phyloP scores from a whole-genome alignment of 2,797 vertebrate species.

The Rhincodon typus region DNA sequence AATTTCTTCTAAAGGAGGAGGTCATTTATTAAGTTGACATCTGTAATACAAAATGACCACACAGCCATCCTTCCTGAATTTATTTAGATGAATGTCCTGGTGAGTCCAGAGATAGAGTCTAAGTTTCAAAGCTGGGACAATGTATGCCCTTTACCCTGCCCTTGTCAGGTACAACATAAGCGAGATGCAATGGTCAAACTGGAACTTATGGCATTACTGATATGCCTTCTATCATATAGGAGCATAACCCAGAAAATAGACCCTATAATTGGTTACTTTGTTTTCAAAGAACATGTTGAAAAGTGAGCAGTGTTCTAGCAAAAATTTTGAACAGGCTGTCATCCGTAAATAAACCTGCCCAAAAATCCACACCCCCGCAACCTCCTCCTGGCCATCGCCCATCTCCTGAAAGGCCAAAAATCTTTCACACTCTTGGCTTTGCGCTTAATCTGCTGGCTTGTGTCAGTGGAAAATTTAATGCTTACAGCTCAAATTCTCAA shows the following conservation, averaged over 20 bases:
- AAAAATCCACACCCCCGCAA: background rate
- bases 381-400: too few species aligned
- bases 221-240: too few species aligned
- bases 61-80: background rate
- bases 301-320: background rate
- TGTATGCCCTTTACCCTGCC: background rate
- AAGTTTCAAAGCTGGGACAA: background rate
- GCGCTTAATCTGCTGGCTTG: background rate
- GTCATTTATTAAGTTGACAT: background rate
- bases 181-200: background rate
- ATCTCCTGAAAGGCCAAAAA: background rate
- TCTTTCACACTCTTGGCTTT: background rate
- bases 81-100: background rate
- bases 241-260: background rate
- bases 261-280: background rate
- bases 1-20: background rate
- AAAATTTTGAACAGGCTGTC: background rate
- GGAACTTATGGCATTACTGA: background rate
- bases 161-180: too few species aligned
- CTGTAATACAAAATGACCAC: background rate
- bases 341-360: background rate
- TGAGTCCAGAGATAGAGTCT: background rate
- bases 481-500: background rate
- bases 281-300: background rate
- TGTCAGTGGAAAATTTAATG: constrained; percentile 26